Conservation (phyloP, 2,113 vertebrate genomes). For the Eulacestoma nigropectus region DNA sequence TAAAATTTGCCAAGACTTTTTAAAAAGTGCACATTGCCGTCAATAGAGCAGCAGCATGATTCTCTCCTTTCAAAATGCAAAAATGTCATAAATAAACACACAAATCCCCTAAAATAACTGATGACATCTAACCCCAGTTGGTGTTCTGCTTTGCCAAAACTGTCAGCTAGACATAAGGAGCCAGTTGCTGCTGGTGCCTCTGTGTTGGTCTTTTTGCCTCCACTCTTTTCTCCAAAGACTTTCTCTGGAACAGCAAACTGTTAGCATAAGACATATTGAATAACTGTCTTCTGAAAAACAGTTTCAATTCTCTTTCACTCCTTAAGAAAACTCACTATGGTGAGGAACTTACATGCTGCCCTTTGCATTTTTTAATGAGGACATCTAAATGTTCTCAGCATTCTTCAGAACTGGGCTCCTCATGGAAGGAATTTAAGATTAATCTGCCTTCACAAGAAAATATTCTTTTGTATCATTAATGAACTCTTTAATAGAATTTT, state of each 20-base stretch:
- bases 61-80: background rate
- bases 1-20: constrained; percentile 1
- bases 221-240: constrained; percentile 21
- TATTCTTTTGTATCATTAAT: background rate
- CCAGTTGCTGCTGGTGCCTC: constrained; percentile 10
- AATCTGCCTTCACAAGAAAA: background rate
- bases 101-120: constrained; percentile 1
- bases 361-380: background rate
- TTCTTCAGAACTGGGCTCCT: constrained; percentile 4
- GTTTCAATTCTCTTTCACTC: background rate
- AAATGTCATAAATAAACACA: constrained; percentile 19
- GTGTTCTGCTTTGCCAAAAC: constrained; percentile 18
- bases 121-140: constrained; percentile 12
- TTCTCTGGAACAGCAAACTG: constrained; percentile 31
- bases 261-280: constrained; percentile 44
- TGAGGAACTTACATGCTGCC: background rate
- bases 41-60: background rate
- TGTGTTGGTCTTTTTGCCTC: constrained; percentile 2
- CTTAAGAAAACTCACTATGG: background rate
- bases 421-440: background rate
- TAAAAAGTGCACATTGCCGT: background rate
- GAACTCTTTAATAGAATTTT: background rate
- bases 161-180: background rate
- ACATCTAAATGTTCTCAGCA: background rate
- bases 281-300: constrained; percentile 43